These are phyloP conservation scores for Drosophila mimica DNA, from an alignment of 2,888 invertebrate genomes.

Conservation along the genomic window DNA sequence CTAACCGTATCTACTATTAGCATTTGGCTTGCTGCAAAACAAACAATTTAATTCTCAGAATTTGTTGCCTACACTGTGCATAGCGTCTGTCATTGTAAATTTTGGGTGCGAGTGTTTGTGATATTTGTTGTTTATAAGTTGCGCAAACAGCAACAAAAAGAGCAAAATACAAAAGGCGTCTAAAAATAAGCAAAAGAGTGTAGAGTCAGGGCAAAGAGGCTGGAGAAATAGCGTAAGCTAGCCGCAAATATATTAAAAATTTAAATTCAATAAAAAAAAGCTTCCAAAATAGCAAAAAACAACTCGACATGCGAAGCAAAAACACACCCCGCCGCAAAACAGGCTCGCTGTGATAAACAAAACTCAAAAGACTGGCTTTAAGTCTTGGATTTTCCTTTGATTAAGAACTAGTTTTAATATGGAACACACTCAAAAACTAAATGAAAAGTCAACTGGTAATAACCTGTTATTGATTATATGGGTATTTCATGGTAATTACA, in stretches of 20 bases:
- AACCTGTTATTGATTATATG: slow-evolving; percentile 32
- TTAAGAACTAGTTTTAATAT: slow-evolving; percentile 39
- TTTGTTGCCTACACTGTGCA: slow-evolving; percentile 25
- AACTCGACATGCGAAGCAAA: not conserved
- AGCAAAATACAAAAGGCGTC: slow-evolving; percentile 14
- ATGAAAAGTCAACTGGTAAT: slow-evolving; percentile 39
- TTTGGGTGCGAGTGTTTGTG: slow-evolving; percentile 15
- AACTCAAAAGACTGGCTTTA: not conserved
- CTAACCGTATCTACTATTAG: slow-evolving; percentile 1
- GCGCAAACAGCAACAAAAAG: slow-evolving; percentile 33
- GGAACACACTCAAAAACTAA: slow-evolving; percentile 12
- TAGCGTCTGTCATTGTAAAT: slow-evolving; percentile 29
- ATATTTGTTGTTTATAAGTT: slow-evolving; percentile 56
- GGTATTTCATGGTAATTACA: slow-evolving; percentile 32
- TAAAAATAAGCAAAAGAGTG: slow-evolving; percentile 32
- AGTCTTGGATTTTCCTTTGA: slow-evolving; percentile 31
- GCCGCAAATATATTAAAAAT: slow-evolving; percentile 16
- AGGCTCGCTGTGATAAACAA: slow-evolving; percentile 16
- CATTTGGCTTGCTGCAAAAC: slow-evolving; percentile 21
- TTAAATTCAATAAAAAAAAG: not conserved
- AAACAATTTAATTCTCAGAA: slow-evolving; percentile 53
- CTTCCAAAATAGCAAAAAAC: not conserved
- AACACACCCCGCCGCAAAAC: slow-evolving; percentile 4
- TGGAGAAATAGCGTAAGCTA: slow-evolving; percentile 12
- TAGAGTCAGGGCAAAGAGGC: not conserved